A percentile compares a stretch with the other conserved stretches of the same genome.
phyloP scores from a whole-genome alignment of 2,888 invertebrate species.

The Rotaria magnacalcarata region DNA sequence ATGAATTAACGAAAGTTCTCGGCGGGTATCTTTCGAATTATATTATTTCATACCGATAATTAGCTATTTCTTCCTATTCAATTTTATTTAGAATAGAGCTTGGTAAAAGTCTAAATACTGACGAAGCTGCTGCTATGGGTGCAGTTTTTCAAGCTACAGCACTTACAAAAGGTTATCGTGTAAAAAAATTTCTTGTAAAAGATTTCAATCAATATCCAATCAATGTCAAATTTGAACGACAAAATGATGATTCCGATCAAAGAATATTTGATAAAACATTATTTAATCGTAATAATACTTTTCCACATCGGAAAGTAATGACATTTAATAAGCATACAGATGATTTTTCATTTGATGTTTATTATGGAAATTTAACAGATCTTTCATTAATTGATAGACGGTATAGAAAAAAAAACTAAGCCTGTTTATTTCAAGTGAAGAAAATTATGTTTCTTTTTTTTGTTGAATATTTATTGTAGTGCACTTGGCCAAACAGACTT shows the following conservation, averaged over 20 bases:
- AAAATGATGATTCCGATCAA: conserved; percentile 48
- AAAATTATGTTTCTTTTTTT: background rate
- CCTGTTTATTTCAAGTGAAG: background rate
- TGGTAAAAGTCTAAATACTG: conserved; percentile 89
- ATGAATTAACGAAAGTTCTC: conserved; percentile 68
- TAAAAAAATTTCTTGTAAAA: conserved; percentile 84
- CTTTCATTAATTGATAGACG: conserved; percentile 54
- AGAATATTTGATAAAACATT: background rate
- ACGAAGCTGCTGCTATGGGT: conserved; percentile 85
- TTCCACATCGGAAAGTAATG: conserved; percentile 70
- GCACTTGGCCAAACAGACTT: conserved; percentile 72
- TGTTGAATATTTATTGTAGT: conserved; percentile 53
- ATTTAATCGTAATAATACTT: conserved; percentile 39
- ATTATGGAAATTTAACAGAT: conserved; percentile 76
- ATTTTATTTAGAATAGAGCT: conserved; percentile 63
- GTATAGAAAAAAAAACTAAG: conserved; percentile 49
- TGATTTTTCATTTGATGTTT: conserved; percentile 83
- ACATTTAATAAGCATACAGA: conserved; percentile 89
- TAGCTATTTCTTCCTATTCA: conserved; percentile 40
- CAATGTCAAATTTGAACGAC: conserved; percentile 65
- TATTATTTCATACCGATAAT: background rate
- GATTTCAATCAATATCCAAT: conserved; percentile 87
- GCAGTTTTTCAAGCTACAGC: conserved; percentile 94
- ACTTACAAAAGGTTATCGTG: conserved; percentile 90
- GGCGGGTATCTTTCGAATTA: background rate